phyloP scores from a whole-genome alignment of 2,797 vertebrate genomes.

The Sparidentex hasta region DNA sequence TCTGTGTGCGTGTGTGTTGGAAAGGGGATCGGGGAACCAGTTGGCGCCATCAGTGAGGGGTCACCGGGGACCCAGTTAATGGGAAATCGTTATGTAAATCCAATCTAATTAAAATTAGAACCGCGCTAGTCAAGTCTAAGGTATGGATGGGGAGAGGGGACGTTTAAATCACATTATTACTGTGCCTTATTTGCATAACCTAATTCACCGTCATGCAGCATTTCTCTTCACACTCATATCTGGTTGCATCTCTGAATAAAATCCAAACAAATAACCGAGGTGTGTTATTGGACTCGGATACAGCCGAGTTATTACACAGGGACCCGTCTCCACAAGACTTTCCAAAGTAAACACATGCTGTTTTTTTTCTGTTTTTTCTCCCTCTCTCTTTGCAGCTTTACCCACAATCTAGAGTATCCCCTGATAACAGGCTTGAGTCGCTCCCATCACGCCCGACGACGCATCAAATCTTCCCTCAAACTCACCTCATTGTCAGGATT shows the following conservation, averaged over 20 bases:
- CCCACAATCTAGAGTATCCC: neutral
- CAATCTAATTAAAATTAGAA: conserved; percentile 81
- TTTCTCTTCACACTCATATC: conserved; percentile 58
- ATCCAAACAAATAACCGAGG: conserved; percentile 53
- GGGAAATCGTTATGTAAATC: conserved; percentile 83
- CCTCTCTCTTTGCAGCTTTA: neutral
- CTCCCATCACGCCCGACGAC: conserved; percentile 19
- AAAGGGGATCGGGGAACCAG: conserved; percentile 31
- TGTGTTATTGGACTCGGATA: conserved; percentile 7
- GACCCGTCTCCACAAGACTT: neutral
- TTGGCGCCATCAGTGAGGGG: conserved; percentile 62
- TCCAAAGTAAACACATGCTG: conserved; percentile 6
- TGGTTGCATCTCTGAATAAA: conserved; percentile 41
- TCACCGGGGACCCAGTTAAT: conserved; percentile 76
- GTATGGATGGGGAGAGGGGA: conserved; percentile 64
- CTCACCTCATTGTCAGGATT: conserved; percentile 48
- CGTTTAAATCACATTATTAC: conserved; percentile 78
- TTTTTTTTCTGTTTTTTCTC: neutral
- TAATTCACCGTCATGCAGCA: conserved; percentile 64
- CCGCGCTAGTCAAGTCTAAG: conserved; percentile 59
- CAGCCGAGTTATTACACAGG: conserved; percentile 21
- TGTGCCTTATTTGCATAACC: conserved; percentile 75
- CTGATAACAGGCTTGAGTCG: conserved; percentile 8
- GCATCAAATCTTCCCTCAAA: conserved; percentile 49
- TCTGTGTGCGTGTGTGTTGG: conserved; percentile 2